Evolutionary conservation across 1,140 invertebrate genomes (phyloP).

Genomic region (Drosophila mauritiana): DNA sequence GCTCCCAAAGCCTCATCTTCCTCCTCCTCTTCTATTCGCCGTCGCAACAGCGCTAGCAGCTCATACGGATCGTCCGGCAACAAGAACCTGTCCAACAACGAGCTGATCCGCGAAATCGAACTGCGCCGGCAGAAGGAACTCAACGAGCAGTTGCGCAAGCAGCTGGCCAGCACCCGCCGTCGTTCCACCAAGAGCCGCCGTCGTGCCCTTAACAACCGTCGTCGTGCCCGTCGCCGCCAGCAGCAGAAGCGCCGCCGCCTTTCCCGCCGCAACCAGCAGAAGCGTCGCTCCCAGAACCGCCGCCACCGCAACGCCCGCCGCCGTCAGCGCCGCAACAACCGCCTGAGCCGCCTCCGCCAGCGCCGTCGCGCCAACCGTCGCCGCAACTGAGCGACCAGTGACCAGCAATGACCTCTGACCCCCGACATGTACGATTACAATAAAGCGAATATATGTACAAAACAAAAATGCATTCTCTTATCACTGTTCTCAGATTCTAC

Average conservation of each 20-base stretch:
- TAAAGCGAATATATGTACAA: conserved; percentile 8
- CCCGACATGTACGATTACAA: conserved; percentile 7
- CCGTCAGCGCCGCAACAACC: conserved; percentile 32
- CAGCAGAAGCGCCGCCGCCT: background rate
- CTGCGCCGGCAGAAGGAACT: conserved; percentile 52
- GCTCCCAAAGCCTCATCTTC: conserved; percentile 1
- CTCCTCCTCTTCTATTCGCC: background rate
- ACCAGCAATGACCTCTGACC: background rate
- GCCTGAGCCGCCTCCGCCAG: conserved; percentile 1
- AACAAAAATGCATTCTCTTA: background rate
- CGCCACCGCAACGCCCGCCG: conserved; percentile 26
- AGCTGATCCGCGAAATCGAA: conserved; percentile 38
- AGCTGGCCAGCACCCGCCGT: background rate
- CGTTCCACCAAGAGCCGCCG: background rate
- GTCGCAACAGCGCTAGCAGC: background rate
- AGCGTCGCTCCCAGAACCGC: background rate
- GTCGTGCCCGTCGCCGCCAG: background rate
- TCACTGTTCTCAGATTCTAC: background rate
- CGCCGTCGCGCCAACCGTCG: conserved; percentile 34
- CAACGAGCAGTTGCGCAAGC: conserved; percentile 24
- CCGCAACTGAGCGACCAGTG: conserved; percentile 27
- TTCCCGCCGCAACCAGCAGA: background rate
- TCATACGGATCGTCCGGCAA: background rate
- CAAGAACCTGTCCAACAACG: background rate
- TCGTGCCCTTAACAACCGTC: conserved; percentile 2